Conservation (phyloP, 2,888 invertebrate species). For the Neoaliturus tenellus region DNA sequence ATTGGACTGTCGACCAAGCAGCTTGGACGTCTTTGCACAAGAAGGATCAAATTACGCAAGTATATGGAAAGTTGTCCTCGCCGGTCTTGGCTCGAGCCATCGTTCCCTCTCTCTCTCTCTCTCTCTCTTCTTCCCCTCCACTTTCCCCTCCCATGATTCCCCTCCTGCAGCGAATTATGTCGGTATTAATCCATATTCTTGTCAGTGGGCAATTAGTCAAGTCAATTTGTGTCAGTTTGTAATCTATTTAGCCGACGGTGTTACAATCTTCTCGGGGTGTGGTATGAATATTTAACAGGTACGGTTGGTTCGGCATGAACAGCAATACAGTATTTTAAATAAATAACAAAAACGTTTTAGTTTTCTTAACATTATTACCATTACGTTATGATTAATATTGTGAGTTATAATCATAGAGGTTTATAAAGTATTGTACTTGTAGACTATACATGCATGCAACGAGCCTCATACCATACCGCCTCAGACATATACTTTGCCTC, state of each 20-base stretch:
- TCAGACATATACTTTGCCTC: no score
- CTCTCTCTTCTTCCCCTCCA: slow-evolving; percentile 6
- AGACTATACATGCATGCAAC: no score
- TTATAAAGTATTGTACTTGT: no score
- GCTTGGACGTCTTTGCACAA: not conserved
- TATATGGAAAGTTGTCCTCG: slow-evolving; percentile 25
- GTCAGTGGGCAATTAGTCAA: not conserved
- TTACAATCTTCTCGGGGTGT: not conserved
- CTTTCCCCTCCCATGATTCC: not conserved
- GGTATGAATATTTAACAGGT: not conserved
- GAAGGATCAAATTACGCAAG: slow-evolving; percentile 26
- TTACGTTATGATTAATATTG: no score
- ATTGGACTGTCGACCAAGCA: not conserved
- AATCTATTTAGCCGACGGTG: not conserved
- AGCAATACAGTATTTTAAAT: no score
- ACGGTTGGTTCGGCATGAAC: no score
- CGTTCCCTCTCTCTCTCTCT: not conserved
- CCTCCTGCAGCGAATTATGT: slow-evolving; percentile 1
- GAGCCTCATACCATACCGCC: no score
- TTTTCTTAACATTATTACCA: no score
- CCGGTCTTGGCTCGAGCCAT: not conserved
- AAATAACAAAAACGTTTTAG: no score
- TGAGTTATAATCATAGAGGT: no score
- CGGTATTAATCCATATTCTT: not conserved
- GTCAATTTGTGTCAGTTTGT: not conserved